Evolutionary conservation across 2,797 vertebrate genomes (phyloP), one percentile per base, ranked within the genome.

Genomic region (Pangasius sanitwongsei): DNA sequence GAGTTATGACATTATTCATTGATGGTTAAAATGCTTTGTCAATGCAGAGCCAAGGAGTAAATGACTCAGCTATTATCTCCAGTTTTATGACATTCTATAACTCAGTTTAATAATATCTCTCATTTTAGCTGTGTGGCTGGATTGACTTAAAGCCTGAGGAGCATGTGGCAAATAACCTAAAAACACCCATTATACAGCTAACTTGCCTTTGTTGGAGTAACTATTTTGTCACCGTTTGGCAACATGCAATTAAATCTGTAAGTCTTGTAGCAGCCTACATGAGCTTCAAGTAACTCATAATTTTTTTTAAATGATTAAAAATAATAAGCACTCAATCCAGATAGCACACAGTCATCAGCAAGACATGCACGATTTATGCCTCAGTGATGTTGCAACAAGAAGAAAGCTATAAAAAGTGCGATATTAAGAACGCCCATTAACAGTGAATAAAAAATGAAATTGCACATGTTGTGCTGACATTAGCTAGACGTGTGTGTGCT

Each of bases 201-300:
- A 48, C 23, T n/a, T 44, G 37, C 59, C 41, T 83, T n/a, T 83
- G 80, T 48, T 15, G 7, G 81, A 81, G 59, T 37, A 82, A 82
- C 9, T n/a, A 37, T 18, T 63, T 3, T 65, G 59, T 48, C 61
- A 63, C 15, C 4, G 12, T 65, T 65, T 65, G 59, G 37, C 59
- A 67, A 25, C 83, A 50, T 84, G 83, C 67, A 67, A 84, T 84
- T 84, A 50, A 67, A 67, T 67, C 41, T 83, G 57, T 15, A 48
- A 50, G n/a, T 31, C 41, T 34, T 84, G 61, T 50, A 31, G 61
- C 28, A 31, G 61, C 31, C 13, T 31, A 23, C 44, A 65, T 50
- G 63, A 67, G 63, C 44, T 67, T 84, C 9, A 48, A 65, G 61
- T 65, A 83, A 48, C 41, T 83, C 13, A 1, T 65, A 20, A 28